Conservation (phyloP, 2,797 vertebrate species). For the Anguilla obscura region DNA sequence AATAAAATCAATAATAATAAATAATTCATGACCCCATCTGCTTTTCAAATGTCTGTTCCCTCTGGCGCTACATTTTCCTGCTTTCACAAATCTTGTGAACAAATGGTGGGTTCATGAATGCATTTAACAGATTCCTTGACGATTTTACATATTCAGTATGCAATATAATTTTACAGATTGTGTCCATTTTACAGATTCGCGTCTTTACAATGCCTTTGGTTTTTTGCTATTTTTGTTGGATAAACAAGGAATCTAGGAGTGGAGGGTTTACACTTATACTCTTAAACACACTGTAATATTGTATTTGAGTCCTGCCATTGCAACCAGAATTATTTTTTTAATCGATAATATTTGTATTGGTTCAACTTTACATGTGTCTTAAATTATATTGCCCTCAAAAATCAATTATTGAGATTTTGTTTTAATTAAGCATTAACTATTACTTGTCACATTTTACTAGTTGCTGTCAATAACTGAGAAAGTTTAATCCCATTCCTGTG, state of each 20-base stretch:
- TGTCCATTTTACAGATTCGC: neutral
- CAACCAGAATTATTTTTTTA: neutral
- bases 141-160: neutral
- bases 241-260: neutral
- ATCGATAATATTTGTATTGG: no score
- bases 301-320: neutral
- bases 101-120: neutral
- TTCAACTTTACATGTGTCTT: no score
- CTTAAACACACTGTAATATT: neutral
- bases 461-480: neutral
- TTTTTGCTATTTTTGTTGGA: neutral
- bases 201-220: neutral
- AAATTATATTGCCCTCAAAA: no score
- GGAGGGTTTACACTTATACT: neutral
- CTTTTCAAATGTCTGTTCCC: constrained; percentile 4
- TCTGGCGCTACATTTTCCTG: neutral
- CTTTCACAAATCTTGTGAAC: neutral
- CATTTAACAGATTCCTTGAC: neutral
- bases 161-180: neutral
- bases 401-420: neutral
- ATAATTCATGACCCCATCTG: constrained; percentile 51
- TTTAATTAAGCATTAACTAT: neutral
- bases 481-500: neutral
- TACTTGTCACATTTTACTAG: neutral
- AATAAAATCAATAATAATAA: constrained; percentile 44